A percentile compares a stretch with the other conserved stretches of the same genome.
Conservation (phyloP, 2,888 invertebrate species). For the Lacanobia oleracea region DNA sequence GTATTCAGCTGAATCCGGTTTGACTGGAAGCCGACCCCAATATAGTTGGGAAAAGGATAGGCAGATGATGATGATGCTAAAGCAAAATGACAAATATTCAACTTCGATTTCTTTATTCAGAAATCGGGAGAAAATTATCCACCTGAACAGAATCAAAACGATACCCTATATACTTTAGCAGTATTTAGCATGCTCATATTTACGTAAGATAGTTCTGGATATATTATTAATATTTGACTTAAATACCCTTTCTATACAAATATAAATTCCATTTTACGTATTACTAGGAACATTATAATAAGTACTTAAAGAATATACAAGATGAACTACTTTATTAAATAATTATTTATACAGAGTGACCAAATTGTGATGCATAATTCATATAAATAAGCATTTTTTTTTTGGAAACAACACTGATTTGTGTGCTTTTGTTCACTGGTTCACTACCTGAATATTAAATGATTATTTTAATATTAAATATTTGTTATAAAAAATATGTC, state of each 20-base stretch:
- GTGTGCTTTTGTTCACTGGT: not conserved
- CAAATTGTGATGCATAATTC: too few relatives aligned
- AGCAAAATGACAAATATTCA: not conserved
- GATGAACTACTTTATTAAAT: not conserved
- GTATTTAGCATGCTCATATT: not conserved
- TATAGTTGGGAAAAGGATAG: too few relatives aligned
- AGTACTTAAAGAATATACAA: constrained; percentile 8
- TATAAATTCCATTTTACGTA: not conserved
- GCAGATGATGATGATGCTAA: too few relatives aligned
- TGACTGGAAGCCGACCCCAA: too few relatives aligned
- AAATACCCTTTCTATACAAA: not conserved
- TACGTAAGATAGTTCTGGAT: not conserved
- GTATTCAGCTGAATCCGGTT: too few relatives aligned
- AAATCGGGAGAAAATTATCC: not conserved
- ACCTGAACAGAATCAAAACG: not conserved
- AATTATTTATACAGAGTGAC: too few relatives aligned
- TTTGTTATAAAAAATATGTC: not conserved
- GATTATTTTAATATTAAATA: too few relatives aligned
- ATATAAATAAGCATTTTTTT: too few relatives aligned
- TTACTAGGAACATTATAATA: constrained; percentile 23
- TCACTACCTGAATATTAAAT: too few relatives aligned
- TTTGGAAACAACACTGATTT: not conserved
- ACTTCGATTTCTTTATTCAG: not conserved
- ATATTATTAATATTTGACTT: not conserved
- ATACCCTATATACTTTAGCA: too few relatives aligned